Evolutionary conservation across 2,888 invertebrate species (phyloP), one percentile per base, ranked within the genome.

Genomic region (Slavum lentiscoides): DNA sequence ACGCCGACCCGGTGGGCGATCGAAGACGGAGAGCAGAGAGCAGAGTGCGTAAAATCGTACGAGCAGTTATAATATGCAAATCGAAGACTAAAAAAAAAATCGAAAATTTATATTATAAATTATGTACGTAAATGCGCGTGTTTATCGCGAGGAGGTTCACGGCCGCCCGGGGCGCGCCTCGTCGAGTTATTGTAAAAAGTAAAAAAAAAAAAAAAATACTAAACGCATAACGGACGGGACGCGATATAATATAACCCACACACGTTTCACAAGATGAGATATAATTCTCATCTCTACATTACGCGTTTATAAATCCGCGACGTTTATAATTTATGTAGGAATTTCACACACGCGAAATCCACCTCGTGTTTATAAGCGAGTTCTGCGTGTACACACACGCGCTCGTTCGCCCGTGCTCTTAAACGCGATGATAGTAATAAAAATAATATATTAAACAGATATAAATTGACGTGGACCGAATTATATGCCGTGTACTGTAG

Each of bases 81-180:
- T 43, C 9, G 21, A 59, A 9, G 8, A 43, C 43, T 0, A 43
- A 72, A 43, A 23, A 23, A 19, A 69, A 43, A 72, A 43, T 61
- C 0, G 59, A 30, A 30, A 30, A 30, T 30, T 30, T 30, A 30
- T 30, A n/a, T n/a, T n/a, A n/a, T n/a, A n/a, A n/a, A n/a, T n/a
- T n/a, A 30, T 30, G 30, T 4, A 4, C 30, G 30, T 30, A 30
- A 30, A 30, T n/a, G n/a, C 30, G 30, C 30, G 30, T 30, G 30
- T 30, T 30, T 30, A 30, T 30, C 30, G 30, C 17, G 64, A 58
- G 9, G 74, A 64, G 64, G 74, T 74, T 55, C 74, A 74, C 53
- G 74, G 53, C 15, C 74, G 64, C 55, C 37, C 53, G 11, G 74
- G 64, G 64, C 64, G 74, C 64, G 74, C 55, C 64, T 37, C 3